phyloP scores from a whole-genome alignment of 2,113 vertebrate genomes.

The Ramphastos sulfuratus region DNA sequence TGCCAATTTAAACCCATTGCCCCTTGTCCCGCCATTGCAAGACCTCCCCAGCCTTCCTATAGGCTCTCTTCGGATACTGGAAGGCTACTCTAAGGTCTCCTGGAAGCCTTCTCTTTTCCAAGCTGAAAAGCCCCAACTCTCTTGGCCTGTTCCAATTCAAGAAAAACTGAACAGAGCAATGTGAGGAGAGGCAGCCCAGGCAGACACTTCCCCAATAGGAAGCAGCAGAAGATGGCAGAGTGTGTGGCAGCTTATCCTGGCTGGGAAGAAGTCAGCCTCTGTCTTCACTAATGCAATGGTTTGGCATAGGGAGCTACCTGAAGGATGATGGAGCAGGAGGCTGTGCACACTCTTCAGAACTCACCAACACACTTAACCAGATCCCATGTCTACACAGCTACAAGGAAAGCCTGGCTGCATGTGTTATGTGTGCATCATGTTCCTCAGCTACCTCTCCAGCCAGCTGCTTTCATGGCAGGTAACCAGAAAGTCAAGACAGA shows the following conservation, averaged over 20 bases:
- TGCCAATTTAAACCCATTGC: no score
- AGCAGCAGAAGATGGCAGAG: not conserved
- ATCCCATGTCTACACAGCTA: not conserved
- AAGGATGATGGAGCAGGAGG: not conserved
- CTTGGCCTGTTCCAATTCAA: not conserved
- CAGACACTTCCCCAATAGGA: not conserved
- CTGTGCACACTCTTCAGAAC: not conserved
- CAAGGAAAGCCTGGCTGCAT: not conserved
- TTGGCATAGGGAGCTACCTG: not conserved
- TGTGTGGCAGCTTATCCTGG: not conserved
- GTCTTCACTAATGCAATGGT: not conserved
- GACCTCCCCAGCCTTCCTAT: no score
- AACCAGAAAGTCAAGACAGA: not conserved
- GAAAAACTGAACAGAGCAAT: not conserved
- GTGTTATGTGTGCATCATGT: not conserved
- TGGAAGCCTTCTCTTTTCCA: no score
- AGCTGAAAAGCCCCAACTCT: no score
- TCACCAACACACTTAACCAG: not conserved
- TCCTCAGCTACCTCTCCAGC: not conserved
- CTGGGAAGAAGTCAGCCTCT: not conserved
- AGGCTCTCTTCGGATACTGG: no score
- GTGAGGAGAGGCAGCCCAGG: not conserved
- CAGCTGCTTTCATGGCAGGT: not conserved
- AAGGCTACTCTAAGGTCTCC: no score
- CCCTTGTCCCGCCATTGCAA: no score